Evolutionary conservation across 2,113 vertebrate genomes (phyloP), one percentile per base, ranked within the genome.

Genomic region (Athene cunicularia): DNA sequence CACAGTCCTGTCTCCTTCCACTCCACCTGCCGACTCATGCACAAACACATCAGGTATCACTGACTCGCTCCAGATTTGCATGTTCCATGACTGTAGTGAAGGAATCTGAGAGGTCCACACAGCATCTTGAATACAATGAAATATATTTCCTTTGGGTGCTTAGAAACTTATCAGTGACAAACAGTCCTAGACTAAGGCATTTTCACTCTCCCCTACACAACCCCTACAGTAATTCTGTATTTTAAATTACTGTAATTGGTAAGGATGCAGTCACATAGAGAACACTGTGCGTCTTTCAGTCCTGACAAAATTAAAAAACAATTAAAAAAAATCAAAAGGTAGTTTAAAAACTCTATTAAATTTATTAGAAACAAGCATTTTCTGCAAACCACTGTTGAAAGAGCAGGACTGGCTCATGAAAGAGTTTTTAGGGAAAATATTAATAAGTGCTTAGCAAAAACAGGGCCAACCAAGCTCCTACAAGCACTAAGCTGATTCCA

Each of bases 11-110:
- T 19, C 14, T 60, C 41, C 11, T 32, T 55, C 20, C 8, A 19
- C 14, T 28, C 41, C 32, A 41, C n/a, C n/a, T 71, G n/a, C 15
- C 27, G 10, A 67, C 50, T 71, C 56, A 5, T 16, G 23, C 0
- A 0, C 22, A 17, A 81, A 12, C 5, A 43, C 23, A 23, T 47
- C 63, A 56, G 32, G 9, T 50, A 47, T 52, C 5, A 0, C n/a
- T 26, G 68, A 56, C 26, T 63, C 20, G 8, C 56, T 89, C 45
- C 37, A 64, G 70, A 67, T 66, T 4, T 49, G 8, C 5, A 49
- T 23, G 41, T 28, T 47, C 76, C 41, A 30, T 27, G 17, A n/a
- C 60, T 67, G 39, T 17, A 77, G 22, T 24, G 27, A 26, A 94
- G 73, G n/a, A 80, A 94, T 79, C 74, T 68, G 28, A 87, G 33